phyloP scores from a whole-genome alignment of 37 sponge, comb jelly and placozoan genomes.

The Cliona cf. orientalis region DNA sequence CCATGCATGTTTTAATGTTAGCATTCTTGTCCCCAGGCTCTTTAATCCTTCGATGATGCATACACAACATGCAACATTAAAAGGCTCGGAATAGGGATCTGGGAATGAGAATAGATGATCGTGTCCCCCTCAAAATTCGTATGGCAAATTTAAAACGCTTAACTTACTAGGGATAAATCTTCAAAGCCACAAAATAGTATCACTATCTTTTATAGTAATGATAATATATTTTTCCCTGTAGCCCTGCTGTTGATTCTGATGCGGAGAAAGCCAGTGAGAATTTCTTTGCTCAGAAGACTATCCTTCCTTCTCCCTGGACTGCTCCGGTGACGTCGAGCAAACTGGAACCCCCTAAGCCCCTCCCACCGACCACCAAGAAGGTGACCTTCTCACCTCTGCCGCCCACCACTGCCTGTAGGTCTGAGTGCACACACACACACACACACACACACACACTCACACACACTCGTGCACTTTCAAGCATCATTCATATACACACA shows the following conservation, averaged over 20 bases:
- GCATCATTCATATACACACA: too few species aligned
- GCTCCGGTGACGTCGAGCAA: not conserved
- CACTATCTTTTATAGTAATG: not conserved
- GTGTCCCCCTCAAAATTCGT: too few species aligned
- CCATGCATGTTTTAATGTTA: too few species aligned
- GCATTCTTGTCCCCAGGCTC: too few species aligned
- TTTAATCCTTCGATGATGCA: too few species aligned
- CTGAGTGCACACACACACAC: not conserved
- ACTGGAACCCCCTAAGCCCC: not conserved
- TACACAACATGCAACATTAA: too few species aligned
- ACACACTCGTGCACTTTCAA: not conserved
- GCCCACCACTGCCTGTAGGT: slow-evolving; percentile 67
- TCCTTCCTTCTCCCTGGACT: slow-evolving; percentile 83
- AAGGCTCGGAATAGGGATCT: too few species aligned
- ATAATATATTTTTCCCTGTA: not conserved
- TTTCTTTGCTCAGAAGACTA: slow-evolving; percentile 74
- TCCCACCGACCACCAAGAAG: slow-evolving; percentile 24
- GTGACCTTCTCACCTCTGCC: slow-evolving; percentile 79
- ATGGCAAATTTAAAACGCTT: too few species aligned
- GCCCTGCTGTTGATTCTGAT: slow-evolving; percentile 53
- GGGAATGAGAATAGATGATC: too few species aligned
- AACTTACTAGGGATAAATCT: too few species aligned
- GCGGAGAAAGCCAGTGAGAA: slow-evolving; percentile 47
- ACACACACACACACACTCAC: slow-evolving; percentile 2
- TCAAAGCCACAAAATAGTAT: too few species aligned